Evolutionary conservation across 2,888 invertebrate species (phyloP).

Genomic region (Agelastica alni): DNA sequence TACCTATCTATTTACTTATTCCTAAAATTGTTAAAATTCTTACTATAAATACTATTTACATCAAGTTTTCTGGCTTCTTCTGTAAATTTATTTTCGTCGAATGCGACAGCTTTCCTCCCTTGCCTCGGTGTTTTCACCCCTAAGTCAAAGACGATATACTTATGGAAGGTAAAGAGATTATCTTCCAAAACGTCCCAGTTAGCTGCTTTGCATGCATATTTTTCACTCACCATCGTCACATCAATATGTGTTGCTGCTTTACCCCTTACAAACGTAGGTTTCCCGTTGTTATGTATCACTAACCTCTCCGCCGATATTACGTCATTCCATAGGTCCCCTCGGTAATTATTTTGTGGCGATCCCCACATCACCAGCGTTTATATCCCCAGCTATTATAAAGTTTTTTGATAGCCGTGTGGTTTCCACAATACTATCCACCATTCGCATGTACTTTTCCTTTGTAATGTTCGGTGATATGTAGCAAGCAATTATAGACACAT

Average conservation of each 20-base stretch:
- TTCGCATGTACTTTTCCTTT: background rate
- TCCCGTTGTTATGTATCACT: background rate
- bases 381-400: background rate
- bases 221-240: background rate
- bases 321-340: background rate
- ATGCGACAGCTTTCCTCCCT: background rate
- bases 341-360: background rate
- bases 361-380: background rate
- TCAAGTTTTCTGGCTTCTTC: background rate
- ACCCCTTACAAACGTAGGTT: background rate
- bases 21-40: too few relatives aligned
- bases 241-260: background rate
- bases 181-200: background rate
- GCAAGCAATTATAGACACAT: background rate
- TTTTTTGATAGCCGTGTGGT: background rate
- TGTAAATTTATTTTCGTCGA: background rate
- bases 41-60: too few relatives aligned
- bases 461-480: slow-evolving; percentile 5
- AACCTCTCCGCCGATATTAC: background rate
- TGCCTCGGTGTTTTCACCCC: background rate
- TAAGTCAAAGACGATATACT: background rate
- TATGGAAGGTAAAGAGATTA: background rate
- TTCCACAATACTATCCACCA: slow-evolving; percentile 1
- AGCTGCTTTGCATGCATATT: background rate
- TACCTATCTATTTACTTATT: too few relatives aligned